These are phyloP conservation scores for Nothocercus julius DNA, from an alignment of 2,113 vertebrate genomes.

Conservation along the genomic window DNA sequence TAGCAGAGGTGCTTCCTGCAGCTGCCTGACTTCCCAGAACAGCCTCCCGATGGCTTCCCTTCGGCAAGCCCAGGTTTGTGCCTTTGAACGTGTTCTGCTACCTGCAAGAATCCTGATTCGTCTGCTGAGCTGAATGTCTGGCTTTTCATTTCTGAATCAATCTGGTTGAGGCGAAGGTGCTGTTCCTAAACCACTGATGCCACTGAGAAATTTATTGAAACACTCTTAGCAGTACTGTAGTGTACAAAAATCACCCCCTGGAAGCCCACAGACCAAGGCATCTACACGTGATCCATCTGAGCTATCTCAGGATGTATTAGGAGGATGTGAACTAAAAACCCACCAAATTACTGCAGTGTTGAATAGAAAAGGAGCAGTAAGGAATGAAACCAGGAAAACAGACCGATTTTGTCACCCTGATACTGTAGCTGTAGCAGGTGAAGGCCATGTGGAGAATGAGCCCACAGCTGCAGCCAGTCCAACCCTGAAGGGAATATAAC, in stretches of 20 bases:
- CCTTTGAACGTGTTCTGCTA: not conserved
- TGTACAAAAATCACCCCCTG: not conserved
- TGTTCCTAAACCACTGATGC: not conserved
- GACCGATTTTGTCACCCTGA: not conserved
- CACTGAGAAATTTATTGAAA: not conserved
- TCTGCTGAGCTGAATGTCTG: not conserved
- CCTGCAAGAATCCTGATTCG: not conserved
- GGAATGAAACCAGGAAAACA: not conserved
- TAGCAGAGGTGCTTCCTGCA: not conserved
- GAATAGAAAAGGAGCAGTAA: not conserved
- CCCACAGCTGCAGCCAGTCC: no score
- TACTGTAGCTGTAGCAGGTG: no score
- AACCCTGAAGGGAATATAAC: no score
- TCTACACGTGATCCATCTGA: not conserved
- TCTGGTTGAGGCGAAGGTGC: accelerated
- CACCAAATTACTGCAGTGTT: not conserved
- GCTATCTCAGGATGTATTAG: not conserved
- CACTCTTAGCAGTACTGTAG: no score
- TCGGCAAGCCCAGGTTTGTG: no score
- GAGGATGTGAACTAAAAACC: not conserved
- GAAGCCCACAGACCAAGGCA: not conserved
- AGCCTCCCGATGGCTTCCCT: not conserved
- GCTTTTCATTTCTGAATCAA: not conserved
- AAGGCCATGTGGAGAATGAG: no score
- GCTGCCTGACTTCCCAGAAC: not conserved